Base-by-base conservation (phyloP, 2,113 vertebrate species). In the Pygoscelis antarcticus region DNA sequence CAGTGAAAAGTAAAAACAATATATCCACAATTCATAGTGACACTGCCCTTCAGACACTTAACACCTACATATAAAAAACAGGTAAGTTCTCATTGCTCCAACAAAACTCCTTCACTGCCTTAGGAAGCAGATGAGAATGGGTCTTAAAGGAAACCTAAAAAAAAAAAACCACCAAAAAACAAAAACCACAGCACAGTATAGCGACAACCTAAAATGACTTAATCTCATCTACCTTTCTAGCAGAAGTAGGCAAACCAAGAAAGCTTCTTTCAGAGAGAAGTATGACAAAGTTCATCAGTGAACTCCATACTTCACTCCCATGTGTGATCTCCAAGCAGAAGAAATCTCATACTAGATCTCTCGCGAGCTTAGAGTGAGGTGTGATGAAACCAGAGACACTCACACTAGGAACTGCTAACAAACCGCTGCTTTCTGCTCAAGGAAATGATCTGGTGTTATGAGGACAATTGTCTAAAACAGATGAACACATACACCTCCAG, bases 381-480 rank as follows among this genome's bases (percentile, higher is more conserved):
- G 19, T 62, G 36, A 51, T 66, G 16, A 71, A 87, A 57, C 16
- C 49, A 47, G 36, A 64, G 54, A 32, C 20, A 20, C 29, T 57
- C 49, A 60, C 17, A 16, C n/a, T 0, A 58, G 32, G 29, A 91
- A 72, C 25, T 21, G 44, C 47, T 58, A 49, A 61, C 5, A 42
- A 49, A n/a, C 18, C 13, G 1, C 29, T 11, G 8, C n/a, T 51
- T 85, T 51, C 25, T 4, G 8, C 57, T 55, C 0, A 0, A 88
- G 58, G 10, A 88, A 88, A 55, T 8, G 3, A 60, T 0, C 3
- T 13, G 11, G 23, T 13, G 13, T 26, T 78, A 61, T 9, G 44
- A 38, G 47, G 46, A 90, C 5, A 4, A 74, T 8, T 52, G 32
- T n/a, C 42, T 64, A 60, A 54, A 77, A 61, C 34, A 23, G n/a